Conservation (phyloP, 2,888 invertebrate species). For the Xestobium rufovillosum region DNA sequence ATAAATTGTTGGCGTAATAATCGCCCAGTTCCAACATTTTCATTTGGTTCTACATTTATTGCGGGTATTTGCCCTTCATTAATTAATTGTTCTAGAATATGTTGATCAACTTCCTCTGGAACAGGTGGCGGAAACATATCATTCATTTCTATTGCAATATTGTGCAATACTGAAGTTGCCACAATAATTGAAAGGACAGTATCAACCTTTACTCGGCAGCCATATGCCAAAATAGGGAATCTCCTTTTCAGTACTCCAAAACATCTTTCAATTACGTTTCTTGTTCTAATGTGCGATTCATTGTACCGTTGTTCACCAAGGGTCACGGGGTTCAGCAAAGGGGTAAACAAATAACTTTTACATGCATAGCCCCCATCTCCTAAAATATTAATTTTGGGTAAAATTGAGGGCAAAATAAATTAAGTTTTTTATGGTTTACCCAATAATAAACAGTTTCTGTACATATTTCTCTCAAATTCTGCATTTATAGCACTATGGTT, state of each 20-base stretch:
- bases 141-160: slow-evolving; percentile 19
- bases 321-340: slow-evolving; percentile 8
- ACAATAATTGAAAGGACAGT: slow-evolving; percentile 25
- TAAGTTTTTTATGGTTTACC: slow-evolving; percentile 2
- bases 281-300: slow-evolving; percentile 25
- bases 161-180: slow-evolving; percentile 27
- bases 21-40: too few species aligned
- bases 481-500: slow-evolving; percentile 16
- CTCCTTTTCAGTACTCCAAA: slow-evolving; percentile 23
- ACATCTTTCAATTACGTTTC: slow-evolving; percentile 22
- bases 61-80: too few species aligned
- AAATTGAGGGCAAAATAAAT: too few species aligned
- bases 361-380: slow-evolving; percentile 22
- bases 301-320: slow-evolving; percentile 10
- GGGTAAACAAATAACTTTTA: slow-evolving; percentile 15
- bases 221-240: slow-evolving; percentile 18
- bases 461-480: slow-evolving; percentile 5
- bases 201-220: slow-evolving; percentile 18
- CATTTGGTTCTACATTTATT: too few species aligned
- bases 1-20: too few species aligned
- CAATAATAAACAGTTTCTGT: slow-evolving; percentile 12
- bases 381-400: too few species aligned
- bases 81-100: too few species aligned
- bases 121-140: slow-evolving; percentile 32
- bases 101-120: too few species aligned